Evolutionary conservation across 2,113 vertebrate genomes (phyloP).

Genomic region (Oreochromis tanganicae): DNA sequence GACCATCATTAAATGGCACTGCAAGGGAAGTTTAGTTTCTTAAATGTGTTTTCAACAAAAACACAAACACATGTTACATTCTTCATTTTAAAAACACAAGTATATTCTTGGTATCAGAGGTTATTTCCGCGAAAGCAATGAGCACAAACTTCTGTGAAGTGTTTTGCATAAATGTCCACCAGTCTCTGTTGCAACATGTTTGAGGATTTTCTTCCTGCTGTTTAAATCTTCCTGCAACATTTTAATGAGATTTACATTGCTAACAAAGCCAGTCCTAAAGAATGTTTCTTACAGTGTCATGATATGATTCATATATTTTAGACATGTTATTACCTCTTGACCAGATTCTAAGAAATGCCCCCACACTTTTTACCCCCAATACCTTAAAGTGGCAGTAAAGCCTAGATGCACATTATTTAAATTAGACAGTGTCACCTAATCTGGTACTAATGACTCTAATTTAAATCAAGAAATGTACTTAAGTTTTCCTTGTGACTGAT

Average conservation of each 20-base stretch:
- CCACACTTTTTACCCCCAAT: neutral
- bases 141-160: fast-evolving
- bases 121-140: neutral
- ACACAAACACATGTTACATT: neutral
- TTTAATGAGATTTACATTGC: neutral
- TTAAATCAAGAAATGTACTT: neutral
- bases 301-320: neutral
- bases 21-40: neutral
- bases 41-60: neutral
- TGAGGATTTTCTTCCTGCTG: neutral
- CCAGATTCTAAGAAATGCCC: neutral
- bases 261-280: neutral
- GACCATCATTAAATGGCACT: fast-evolving
- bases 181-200: neutral
- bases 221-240: neutral
- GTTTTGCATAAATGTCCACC: neutral
- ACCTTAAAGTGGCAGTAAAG: neutral
- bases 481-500: neutral
- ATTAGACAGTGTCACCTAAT: neutral
- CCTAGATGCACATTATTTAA: neutral
- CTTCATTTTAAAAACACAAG: neutral
- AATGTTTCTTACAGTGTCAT: neutral
- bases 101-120: neutral
- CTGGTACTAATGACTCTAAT: neutral
- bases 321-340: neutral